Evolutionary conservation across 1,140 invertebrate genomes (phyloP), one percentile per base, ranked within the genome.

Genomic region (Macrotrachela quadricornifera): DNA sequence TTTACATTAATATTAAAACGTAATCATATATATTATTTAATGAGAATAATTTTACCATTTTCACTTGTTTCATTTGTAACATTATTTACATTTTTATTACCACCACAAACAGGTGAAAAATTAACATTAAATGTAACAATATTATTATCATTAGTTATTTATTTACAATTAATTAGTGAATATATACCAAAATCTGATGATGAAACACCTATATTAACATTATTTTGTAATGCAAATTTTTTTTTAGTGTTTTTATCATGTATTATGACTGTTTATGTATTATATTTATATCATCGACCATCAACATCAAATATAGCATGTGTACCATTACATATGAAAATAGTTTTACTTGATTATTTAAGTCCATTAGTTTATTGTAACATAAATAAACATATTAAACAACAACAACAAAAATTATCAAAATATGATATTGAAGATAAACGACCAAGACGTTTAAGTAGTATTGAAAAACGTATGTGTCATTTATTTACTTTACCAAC

Each of bases 21-120:
- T 16, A 44, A 46, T 12, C 41, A 39, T 9, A 47, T 44, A n/a
- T 42, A 53, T 48, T 53, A 53, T 39, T 53, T 53, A 46, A 17
- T 53, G 3, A 53, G 46, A 53, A 53, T 53, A 40, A 53, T 53
- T 15, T 53, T 53, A 18, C 51, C 51, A 8, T 53, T 53, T 43
- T 47, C 45, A 17, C 46, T 53, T 2, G 46, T 53, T 18, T 44
- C 51, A 11, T 46, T 17, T 8, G 46, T 53, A 12, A 53, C 51
- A 10, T 42, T 53, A 15, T 53, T 53, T 16, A 47, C 51, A 6
- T 53, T 53, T 48, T 53, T 44, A 44, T 36, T 53, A 13, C 44
- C 51, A 15, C 51, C 51, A 1, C 44, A 53, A n/a, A 46, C 51
- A 9, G 42, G 42, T 36, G 51, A 53, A 53, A 53, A 53, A 41